These are phyloP conservation scores for Montipora capitata DNA, from an alignment of 92 coral and sea anemone genomes.

Conservation along the genomic window DNA sequence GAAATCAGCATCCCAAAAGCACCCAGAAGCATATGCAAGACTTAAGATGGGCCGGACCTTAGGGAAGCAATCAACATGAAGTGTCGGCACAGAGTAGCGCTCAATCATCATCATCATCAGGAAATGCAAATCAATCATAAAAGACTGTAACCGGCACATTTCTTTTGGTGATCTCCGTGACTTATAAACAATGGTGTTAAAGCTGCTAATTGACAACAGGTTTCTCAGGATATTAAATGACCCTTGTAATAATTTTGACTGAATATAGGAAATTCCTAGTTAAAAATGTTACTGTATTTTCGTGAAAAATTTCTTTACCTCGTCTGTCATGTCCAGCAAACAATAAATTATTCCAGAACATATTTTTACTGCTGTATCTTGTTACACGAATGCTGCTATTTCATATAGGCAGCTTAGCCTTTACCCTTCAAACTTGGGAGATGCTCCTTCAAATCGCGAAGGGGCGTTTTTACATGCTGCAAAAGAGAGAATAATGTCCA, in stretches of 20 bases:
- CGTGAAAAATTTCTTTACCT: neutral
- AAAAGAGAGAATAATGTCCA: slow-evolving; percentile 1
- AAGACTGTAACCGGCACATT: too few species aligned
- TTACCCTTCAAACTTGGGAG: slow-evolving; percentile 18
- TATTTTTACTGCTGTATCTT: neutral
- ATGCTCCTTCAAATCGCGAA: slow-evolving; percentile 13
- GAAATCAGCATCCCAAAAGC: slow-evolving; percentile 6
- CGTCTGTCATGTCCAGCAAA: neutral
- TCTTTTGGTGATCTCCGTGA: too few species aligned
- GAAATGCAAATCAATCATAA: too few species aligned
- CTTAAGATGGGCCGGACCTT: neutral
- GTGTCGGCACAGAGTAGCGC: neutral
- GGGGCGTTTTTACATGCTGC: slow-evolving; percentile 10
- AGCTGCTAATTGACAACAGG: neutral
- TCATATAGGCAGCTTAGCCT: neutral
- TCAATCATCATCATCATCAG: neutral
- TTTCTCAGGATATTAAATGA: neutral
- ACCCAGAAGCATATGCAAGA: too few species aligned
- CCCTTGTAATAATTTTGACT: neutral
- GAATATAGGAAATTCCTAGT: neutral
- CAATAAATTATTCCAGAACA: neutral
- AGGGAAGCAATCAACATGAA: slow-evolving; percentile 1
- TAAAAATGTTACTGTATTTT: neutral
- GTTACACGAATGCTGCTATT: neutral
- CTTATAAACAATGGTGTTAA: neutral